Evolutionary conservation across 2,888 invertebrate species (phyloP).

Genomic region (Sthenelais limicola): DNA sequence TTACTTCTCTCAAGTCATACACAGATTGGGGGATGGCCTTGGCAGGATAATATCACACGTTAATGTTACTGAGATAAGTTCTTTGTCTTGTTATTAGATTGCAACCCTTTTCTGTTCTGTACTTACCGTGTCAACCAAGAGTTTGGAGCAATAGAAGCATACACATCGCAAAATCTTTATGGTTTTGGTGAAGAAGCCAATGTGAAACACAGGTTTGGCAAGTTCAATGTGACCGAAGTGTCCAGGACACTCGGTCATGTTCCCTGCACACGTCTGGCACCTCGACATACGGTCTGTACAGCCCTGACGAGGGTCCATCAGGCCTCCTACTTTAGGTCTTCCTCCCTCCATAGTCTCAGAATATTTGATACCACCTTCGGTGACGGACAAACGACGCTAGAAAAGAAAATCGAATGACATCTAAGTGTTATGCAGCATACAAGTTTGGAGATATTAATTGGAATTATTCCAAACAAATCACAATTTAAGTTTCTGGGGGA

Average conservation of each 20-base stretch:
- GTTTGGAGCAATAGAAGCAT: slow-evolving; percentile 98
- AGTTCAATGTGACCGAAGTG: slow-evolving; percentile 99
- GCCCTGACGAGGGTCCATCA: slow-evolving; percentile 99
- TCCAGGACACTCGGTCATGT: slow-evolving; percentile 98
- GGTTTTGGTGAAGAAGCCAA: slow-evolving; percentile 96
- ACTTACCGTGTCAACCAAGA: slow-evolving; percentile 94
- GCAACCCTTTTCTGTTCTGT: no score
- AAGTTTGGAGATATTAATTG: no score
- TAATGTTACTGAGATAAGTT: no score
- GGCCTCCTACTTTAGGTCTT: slow-evolving; percentile 95
- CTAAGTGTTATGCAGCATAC: background rate
- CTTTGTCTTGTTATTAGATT: no score
- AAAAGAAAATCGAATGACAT: slow-evolving; percentile 14
- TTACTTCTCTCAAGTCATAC: no score
- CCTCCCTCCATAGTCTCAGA: slow-evolving; percentile 97
- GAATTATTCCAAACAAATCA: no score
- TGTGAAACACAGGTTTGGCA: slow-evolving; percentile 98
- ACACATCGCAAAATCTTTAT: slow-evolving; percentile 98
- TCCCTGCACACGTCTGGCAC: slow-evolving; percentile 77
- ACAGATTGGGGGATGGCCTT: no score
- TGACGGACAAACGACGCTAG: slow-evolving; percentile 96
- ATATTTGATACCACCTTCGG: slow-evolving; percentile 94
- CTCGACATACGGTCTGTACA: slow-evolving; percentile 91
- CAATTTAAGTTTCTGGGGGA: no score
- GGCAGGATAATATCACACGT: no score